These are phyloP conservation scores for Tetranychus urticae DNA, from an alignment of 1,140 invertebrate genomes.

Conservation along the genomic window DNA sequence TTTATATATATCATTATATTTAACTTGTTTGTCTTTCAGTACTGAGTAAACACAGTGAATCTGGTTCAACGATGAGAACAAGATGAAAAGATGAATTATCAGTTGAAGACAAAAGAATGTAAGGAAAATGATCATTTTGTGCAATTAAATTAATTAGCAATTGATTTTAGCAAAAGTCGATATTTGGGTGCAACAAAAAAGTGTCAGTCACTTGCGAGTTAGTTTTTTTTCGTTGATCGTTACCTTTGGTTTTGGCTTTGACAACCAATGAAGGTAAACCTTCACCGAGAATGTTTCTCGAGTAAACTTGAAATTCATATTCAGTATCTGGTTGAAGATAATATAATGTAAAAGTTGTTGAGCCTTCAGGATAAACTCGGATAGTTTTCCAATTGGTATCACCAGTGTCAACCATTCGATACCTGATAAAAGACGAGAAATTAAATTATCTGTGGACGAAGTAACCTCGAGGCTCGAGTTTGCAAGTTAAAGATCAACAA, in stretches of 20 bases:
- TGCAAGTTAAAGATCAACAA: neutral
- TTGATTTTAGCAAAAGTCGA: no score
- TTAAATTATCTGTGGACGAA: neutral
- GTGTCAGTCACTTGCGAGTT: no score
- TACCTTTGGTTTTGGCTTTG: slow-evolving; percentile 68
- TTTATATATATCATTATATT: no score
- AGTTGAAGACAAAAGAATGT: no score
- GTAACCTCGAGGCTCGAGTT: neutral
- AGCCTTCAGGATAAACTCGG: slow-evolving; percentile 64
- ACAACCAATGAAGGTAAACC: slow-evolving; percentile 83
- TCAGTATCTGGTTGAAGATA: slow-evolving; percentile 61
- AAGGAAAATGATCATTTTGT: no score
- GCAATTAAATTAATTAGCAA: no score
- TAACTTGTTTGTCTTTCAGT: no score
- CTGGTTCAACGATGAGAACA: no score
- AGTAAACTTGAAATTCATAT: slow-evolving; percentile 89
- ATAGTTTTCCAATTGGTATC: slow-evolving; percentile 54
- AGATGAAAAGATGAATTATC: no score
- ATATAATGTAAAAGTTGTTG: slow-evolving; percentile 65
- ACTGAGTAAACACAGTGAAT: no score
- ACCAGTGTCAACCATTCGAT: slow-evolving; percentile 18
- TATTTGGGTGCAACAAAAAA: no score
- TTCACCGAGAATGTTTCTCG: slow-evolving; percentile 74
- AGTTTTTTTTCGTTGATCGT: neutral
- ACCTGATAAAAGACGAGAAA: slow-evolving; percentile 27